Percentiles rank a stretch among this genome's conserved stretches.
Evolutionary conservation across 2,797 vertebrate genomes (phyloP).

Genomic region (Sebastes iracundus): DNA sequence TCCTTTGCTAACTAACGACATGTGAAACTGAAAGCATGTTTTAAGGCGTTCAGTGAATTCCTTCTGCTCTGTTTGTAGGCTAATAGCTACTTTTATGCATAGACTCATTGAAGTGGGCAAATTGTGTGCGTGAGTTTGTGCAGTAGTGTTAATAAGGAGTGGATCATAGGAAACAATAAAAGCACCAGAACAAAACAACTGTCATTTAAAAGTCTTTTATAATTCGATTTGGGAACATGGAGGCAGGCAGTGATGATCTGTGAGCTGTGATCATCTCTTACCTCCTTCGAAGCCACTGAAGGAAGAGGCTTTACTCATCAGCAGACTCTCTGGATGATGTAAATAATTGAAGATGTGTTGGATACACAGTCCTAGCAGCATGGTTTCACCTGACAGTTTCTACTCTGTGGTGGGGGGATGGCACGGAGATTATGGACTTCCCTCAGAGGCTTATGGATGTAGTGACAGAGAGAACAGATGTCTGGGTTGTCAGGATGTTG

Average conservation of each 20-base stretch:
- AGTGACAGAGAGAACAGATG: not conserved
- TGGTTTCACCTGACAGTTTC: slow-evolving; percentile 1
- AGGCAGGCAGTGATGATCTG: not conserved
- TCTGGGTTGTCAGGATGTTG: not conserved
- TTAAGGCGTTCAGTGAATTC: not conserved
- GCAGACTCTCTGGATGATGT: slow-evolving; percentile 14
- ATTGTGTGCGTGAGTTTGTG: not conserved
- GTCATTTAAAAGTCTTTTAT: not conserved
- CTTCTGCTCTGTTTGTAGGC: slow-evolving; percentile 8
- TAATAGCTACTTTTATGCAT: not conserved
- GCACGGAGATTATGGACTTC: slow-evolving; percentile 9
- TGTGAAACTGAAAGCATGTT: not conserved
- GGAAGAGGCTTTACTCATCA: not conserved
- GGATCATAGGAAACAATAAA: not conserved
- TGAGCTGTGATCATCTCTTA: not conserved
- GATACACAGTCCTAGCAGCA: not conserved
- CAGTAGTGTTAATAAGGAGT: not conserved
- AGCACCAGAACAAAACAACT: not conserved
- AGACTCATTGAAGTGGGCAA: not conserved
- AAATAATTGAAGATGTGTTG: slow-evolving; percentile 68
- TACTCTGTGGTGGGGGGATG: not conserved
- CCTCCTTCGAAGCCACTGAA: not conserved
- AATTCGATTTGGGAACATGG: not conserved
- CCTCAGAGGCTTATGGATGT: not conserved
- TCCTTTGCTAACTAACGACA: not conserved